Evolutionary conservation across 2,113 vertebrate genomes (phyloP).

Genomic region (Xiphophorus hellerii): DNA sequence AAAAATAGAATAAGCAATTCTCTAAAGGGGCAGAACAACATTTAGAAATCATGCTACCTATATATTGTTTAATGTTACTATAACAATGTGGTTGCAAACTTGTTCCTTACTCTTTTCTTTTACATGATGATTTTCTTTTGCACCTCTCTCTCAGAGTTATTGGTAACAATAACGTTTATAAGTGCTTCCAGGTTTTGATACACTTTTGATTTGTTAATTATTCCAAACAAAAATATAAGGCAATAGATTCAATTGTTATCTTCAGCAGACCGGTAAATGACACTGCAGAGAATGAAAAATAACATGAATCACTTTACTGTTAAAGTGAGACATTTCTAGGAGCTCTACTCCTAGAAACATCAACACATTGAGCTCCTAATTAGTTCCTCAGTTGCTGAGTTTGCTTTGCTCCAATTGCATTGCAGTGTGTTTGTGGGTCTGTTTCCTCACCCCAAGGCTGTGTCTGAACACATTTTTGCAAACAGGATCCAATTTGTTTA

Average conservation of each 20-base stretch:
- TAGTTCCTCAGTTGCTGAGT: slow-evolving; percentile 62
- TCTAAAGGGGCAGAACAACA: no score
- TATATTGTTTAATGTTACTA: no score
- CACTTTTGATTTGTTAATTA: not conserved
- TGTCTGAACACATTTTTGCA: slow-evolving; percentile 67
- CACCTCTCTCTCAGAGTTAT: no score
- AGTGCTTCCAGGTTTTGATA: not conserved
- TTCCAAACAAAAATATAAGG: not conserved
- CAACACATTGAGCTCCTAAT: slow-evolving; percentile 59
- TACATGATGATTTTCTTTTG: no score
- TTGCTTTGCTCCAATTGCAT: slow-evolving; percentile 35
- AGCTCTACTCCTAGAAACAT: slow-evolving; percentile 48
- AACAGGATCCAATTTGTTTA: slow-evolving; percentile 72
- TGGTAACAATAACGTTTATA: no score
- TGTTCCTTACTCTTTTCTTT: no score
- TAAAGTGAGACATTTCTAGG: not conserved
- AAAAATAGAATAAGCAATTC: no score
- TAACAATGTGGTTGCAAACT: no score
- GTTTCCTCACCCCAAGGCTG: slow-evolving; percentile 54
- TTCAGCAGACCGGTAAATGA: slow-evolving; percentile 26
- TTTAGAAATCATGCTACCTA: no score
- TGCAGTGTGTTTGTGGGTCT: slow-evolving; percentile 20
- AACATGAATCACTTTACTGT: slow-evolving; percentile 36
- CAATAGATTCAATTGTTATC: slow-evolving; percentile 4
- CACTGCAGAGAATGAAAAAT: slow-evolving; percentile 55